Evolutionary conservation across 2,797 vertebrate species (phyloP).

Genomic region (Adelosebastes latens): DNA sequence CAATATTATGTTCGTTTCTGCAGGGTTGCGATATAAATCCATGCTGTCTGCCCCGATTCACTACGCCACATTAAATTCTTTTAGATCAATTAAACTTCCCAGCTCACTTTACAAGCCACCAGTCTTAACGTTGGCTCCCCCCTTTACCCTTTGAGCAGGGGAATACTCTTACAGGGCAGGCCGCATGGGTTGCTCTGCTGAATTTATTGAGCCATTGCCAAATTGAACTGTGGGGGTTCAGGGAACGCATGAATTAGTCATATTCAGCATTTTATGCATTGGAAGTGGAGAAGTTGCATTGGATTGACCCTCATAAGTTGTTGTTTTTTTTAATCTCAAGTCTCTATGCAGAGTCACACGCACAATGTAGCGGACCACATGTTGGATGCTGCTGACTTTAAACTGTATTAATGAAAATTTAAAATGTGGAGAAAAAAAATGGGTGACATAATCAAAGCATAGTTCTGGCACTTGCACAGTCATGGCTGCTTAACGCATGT

Average conservation of each 20-base stretch:
- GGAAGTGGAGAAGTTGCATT: slow-evolving; percentile 41
- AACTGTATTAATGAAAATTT: background rate
- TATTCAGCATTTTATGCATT: slow-evolving; percentile 65
- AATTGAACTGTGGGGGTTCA: slow-evolving; percentile 61
- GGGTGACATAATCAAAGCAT: slow-evolving; percentile 20
- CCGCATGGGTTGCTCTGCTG: slow-evolving; percentile 48
- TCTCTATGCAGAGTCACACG: slow-evolving; percentile 1
- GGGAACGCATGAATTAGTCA: slow-evolving; percentile 65
- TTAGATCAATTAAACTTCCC: slow-evolving; percentile 88
- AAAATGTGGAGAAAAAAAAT: background rate
- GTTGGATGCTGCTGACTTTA: slow-evolving; percentile 6
- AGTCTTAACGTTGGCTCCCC: slow-evolving; percentile 77
- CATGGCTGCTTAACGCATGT: slow-evolving; percentile 44
- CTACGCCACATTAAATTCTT: slow-evolving; percentile 88
- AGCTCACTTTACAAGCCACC: slow-evolving; percentile 86
- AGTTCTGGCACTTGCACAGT: slow-evolving; percentile 39
- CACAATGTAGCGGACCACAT: background rate
- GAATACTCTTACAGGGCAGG: slow-evolving; percentile 64
- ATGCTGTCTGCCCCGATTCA: slow-evolving; percentile 85
- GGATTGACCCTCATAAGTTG: slow-evolving; percentile 2
- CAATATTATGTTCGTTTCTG: slow-evolving; percentile 86
- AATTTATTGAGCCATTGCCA: slow-evolving; percentile 75
- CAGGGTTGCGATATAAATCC: slow-evolving; percentile 83
- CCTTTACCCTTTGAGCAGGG: slow-evolving; percentile 52
- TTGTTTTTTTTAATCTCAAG: background rate